Conservation (phyloP, 1,140 invertebrate species). For the Zaprionus africanus region DNA sequence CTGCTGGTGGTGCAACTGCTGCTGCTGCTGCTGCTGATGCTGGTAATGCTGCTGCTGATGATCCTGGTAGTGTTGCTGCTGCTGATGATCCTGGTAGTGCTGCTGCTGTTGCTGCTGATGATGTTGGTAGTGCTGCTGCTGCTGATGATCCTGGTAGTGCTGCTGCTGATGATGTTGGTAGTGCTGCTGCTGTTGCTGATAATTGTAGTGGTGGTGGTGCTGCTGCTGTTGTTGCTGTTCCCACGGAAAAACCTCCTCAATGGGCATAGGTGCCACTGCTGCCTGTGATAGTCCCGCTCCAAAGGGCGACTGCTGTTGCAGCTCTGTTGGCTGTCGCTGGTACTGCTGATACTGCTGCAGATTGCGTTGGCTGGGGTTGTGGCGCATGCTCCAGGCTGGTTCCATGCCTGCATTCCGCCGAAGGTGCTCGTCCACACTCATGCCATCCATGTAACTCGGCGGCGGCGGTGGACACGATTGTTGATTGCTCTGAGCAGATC, state of each 20-base stretch:
- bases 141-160: too few species aligned
- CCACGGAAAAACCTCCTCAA: background rate
- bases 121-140: too few species aligned
- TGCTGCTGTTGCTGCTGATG: background rate
- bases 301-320: background rate
- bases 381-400: background rate
- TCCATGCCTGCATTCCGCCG: background rate
- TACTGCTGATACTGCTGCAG: background rate
- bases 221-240: background rate
- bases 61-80: too few species aligned
- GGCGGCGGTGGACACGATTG: background rate
- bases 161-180: background rate
- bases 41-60: too few species aligned
- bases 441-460: background rate
- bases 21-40: background rate
- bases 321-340: background rate
- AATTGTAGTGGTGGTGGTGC: too few species aligned
- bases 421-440: background rate
- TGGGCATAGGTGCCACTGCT: too few species aligned
- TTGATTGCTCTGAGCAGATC: constrained; percentile 20
- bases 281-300: too few species aligned
- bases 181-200: too few species aligned
- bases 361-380: background rate
- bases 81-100: too few species aligned
- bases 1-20: background rate